Conservation (phyloP, 2,113 vertebrate genomes). For the Bujurquina vittata region DNA sequence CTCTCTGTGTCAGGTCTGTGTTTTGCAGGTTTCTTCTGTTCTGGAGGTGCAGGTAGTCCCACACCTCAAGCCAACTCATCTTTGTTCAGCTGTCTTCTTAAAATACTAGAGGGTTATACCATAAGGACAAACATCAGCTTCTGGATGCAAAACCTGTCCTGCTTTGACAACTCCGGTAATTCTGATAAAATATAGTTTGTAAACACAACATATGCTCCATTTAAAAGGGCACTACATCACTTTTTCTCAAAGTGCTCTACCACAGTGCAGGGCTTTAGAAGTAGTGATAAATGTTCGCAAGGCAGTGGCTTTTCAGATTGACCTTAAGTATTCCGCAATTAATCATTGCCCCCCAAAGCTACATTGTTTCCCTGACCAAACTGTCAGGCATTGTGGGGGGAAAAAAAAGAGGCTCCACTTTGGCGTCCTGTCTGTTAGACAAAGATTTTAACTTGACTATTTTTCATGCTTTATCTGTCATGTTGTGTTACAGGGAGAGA, state of each 20-base stretch:
- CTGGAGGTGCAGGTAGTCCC: slow-evolving; percentile 65
- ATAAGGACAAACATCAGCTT: slow-evolving; percentile 25
- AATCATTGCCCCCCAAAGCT: slow-evolving; percentile 14
- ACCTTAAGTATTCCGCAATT: slow-evolving; percentile 28
- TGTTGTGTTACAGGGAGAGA: slow-evolving; percentile 47
- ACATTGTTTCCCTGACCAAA: slow-evolving; percentile 1
- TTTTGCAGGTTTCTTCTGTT: slow-evolving; percentile 80
- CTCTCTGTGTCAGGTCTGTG: slow-evolving; percentile 74
- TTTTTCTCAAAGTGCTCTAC: slow-evolving; percentile 30
- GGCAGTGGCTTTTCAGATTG: slow-evolving; percentile 19
- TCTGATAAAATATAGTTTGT: slow-evolving; percentile 41
- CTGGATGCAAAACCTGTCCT: slow-evolving; percentile 62
- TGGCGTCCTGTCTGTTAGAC: slow-evolving; percentile 14
- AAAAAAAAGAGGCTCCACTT: not conserved
- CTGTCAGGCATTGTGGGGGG: slow-evolving; percentile 1
- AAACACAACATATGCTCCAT: slow-evolving; percentile 10
- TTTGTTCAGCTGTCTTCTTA: slow-evolving; percentile 69
- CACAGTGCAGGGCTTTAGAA: not conserved
- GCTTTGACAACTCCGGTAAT: slow-evolving; percentile 41
- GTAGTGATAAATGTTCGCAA: slow-evolving; percentile 34
- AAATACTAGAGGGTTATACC: slow-evolving; percentile 54
- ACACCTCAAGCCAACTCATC: slow-evolving; percentile 68
- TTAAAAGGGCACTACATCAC: slow-evolving; percentile 21
- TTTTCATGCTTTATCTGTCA: slow-evolving; percentile 36
- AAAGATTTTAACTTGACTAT: slow-evolving; percentile 19